phyloP scores from a whole-genome alignment of 2,888 invertebrate genomes.

The Drosophila putrida region DNA sequence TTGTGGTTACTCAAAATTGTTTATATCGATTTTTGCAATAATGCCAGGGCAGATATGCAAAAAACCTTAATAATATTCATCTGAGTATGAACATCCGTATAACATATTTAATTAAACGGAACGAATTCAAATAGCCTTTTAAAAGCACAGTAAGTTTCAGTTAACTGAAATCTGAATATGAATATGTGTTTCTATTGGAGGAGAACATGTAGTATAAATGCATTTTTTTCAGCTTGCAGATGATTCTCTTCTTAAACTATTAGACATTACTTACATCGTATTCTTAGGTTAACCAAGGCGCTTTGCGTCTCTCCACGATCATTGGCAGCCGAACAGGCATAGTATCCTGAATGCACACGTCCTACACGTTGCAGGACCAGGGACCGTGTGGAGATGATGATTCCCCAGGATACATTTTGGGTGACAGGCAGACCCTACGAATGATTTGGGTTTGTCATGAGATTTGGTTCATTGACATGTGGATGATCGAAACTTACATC shows the following conservation, averaged over 20 bases:
- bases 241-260: background rate
- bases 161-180: background rate
- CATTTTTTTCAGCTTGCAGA: too few relatives aligned
- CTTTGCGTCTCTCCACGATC: conserved; percentile 93
- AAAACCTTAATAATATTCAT: background rate
- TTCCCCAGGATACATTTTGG: conserved; percentile 93
- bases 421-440: conserved; percentile 90
- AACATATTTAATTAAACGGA: background rate
- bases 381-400: conserved; percentile 95
- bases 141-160: background rate
- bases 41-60: background rate
- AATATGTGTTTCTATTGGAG: background rate
- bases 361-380: conserved; percentile 94
- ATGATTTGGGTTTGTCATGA: conserved; percentile 4
- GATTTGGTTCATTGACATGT: conserved; percentile 1
- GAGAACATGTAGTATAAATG: background rate
- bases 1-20: conserved; percentile 24
- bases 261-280: conserved; percentile 90
- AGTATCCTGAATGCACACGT: conserved; percentile 92
- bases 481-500: conserved; percentile 86
- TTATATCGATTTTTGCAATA: conserved; percentile 10
- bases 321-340: conserved; percentile 94
- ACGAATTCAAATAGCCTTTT: background rate
- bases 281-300: conserved; percentile 90
- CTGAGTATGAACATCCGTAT: background rate